These are phyloP conservation scores for Brachyptera putata DNA, from an alignment of 2,888 invertebrate species.

Conservation along the genomic window DNA sequence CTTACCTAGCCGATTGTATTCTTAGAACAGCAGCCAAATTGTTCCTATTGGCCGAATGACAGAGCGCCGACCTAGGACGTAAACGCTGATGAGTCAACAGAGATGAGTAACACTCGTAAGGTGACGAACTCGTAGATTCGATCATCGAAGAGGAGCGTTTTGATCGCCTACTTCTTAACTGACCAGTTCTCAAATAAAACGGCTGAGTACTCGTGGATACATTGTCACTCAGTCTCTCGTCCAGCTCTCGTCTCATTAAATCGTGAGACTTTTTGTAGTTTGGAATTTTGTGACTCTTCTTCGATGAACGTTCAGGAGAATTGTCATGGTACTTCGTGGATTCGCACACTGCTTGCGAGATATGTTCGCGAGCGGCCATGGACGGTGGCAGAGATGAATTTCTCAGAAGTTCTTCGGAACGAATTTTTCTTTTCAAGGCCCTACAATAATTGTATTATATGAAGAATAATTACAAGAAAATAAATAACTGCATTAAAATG, in stretches of 20 bases:
- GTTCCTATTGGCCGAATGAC: conserved; percentile 38
- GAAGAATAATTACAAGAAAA: no score
- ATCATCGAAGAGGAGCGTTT: conserved; percentile 10
- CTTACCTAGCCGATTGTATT: conserved; percentile 56
- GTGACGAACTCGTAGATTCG: conserved; percentile 21
- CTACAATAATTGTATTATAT: no score
- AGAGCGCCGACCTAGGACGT: conserved; percentile 40
- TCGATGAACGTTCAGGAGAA: background rate
- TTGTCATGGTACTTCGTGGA: conserved; percentile 4
- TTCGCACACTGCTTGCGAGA: conserved; percentile 18
- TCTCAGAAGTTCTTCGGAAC: conserved; percentile 65
- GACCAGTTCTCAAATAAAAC: conserved; percentile 52
- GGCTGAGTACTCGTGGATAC: conserved; percentile 52
- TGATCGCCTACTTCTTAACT: conserved; percentile 44
- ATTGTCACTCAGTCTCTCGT: conserved; percentile 47
- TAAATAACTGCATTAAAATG: no score
- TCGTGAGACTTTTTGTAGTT: conserved; percentile 44
- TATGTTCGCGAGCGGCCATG: conserved; percentile 59
- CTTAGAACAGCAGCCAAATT: conserved; percentile 65
- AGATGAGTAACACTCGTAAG: conserved; percentile 42
- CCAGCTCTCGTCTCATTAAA: conserved; percentile 42
- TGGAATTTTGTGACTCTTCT: conserved; percentile 33
- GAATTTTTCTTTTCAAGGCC: conserved; percentile 60
- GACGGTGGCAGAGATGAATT: conserved; percentile 62
- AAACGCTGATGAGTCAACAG: conserved; percentile 58